Evolutionary conservation across 1,140 invertebrate genomes (phyloP), one percentile per base, ranked within the genome.

Genomic region (Laupala kohalensis): DNA sequence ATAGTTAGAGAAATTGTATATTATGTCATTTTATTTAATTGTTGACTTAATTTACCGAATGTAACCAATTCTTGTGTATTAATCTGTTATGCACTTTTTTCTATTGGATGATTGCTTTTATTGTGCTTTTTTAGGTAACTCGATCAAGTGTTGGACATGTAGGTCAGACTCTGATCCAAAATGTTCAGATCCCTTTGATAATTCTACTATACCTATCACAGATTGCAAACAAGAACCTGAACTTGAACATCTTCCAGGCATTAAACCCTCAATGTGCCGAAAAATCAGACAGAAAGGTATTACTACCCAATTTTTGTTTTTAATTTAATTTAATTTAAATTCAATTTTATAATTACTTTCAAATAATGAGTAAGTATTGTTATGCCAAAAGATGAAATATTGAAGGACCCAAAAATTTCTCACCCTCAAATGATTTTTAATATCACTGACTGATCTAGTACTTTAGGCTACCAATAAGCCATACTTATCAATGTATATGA

Each of bases 161-260:
- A 87, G 93, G 76, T 95, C 93, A 3, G 91, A 92, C 78, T 86
- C 86, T 68, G 94, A 97, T 84, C 92, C 92, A 12, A 92, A 94
- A 83, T 96, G 94, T 80, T 88, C 89, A 0, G 94, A 96, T 84
- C 95, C 95, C 1, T 97, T 97, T 78, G 94, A 96, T 80, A 97
- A 97, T 76, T 86, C 86, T 53, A 92, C 93, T 2, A 86, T 94
- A 71, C 92, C 92, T 0, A 94, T 95, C 53, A 90, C 88, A 3
- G 93, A 96, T 78, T 96, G 94, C 76, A 85, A 84, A 73, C 85
- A 90, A 77, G 86, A 87, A 73, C 81, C 80, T 25, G 83, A 85
- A 29, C 79, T 93, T 25, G 75, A 82, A 15, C 91, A 93, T 81
- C 81, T 93, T 63, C 87, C 86, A 15, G 88, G 86, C 25, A 82